Evolutionary conservation across 2,797 vertebrate species (phyloP).

Genomic region (Chelonia mydas): DNA sequence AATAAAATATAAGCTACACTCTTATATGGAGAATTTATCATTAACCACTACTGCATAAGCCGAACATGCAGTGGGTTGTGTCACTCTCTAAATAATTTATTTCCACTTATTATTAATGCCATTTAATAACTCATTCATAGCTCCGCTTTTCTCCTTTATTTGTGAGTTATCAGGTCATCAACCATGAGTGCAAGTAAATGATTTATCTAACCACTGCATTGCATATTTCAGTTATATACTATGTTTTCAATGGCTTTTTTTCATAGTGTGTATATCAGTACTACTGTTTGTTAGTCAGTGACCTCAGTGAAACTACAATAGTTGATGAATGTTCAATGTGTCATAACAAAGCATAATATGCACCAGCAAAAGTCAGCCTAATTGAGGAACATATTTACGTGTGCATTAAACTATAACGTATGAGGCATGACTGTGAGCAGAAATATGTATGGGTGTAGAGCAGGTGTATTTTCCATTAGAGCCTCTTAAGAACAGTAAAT

Average conservation of each 20-base stretch:
- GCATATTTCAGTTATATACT: constrained; percentile 19
- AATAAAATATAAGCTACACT: constrained; percentile 19
- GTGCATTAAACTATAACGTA: background rate
- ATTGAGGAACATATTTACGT: background rate
- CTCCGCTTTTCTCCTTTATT: constrained; percentile 66
- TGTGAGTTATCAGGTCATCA: constrained; percentile 68
- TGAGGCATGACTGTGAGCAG: background rate
- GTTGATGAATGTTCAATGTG: background rate
- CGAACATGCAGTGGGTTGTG: background rate
- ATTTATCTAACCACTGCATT: constrained; percentile 66
- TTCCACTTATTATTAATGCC: background rate
- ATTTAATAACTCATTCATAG: constrained; percentile 32
- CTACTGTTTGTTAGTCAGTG: background rate
- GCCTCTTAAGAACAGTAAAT: background rate
- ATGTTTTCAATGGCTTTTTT: background rate
- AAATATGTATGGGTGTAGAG: background rate
- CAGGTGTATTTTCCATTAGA: background rate
- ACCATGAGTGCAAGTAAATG: constrained; percentile 67
- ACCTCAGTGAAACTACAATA: background rate
- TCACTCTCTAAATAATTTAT: background rate
- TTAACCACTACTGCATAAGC: constrained; percentile 63
- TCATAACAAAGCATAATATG: background rate
- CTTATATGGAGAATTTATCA: constrained; percentile 54
- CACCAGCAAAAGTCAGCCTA: background rate
- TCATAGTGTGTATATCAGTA: background rate